phyloP scores from a whole-genome alignment of 2,113 vertebrate genomes.

The Corapipo altera region DNA sequence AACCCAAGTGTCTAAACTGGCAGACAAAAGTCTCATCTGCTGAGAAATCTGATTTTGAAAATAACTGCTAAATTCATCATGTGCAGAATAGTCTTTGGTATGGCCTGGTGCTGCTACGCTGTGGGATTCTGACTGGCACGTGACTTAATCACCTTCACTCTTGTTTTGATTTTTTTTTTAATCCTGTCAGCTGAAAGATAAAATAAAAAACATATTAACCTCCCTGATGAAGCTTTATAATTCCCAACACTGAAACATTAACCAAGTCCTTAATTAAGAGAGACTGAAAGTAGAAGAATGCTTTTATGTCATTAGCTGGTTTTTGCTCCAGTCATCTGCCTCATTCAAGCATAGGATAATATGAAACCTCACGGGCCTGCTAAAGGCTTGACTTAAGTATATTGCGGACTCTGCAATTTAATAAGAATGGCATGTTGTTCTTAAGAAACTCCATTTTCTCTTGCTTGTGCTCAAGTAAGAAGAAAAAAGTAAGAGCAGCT shows the following conservation, averaged over 20 bases:
- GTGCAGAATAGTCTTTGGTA: neutral
- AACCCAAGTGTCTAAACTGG: neutral
- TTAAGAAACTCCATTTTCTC: constrained; percentile 22
- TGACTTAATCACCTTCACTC: constrained; percentile 31
- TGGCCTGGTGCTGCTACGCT: neutral
- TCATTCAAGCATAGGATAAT: constrained; percentile 68
- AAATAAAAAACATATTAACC: constrained; percentile 50
- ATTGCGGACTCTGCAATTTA: constrained; percentile 28
- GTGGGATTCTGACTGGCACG: neutral
- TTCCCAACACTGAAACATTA: constrained; percentile 59
- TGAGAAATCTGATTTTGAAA: constrained; percentile 12
- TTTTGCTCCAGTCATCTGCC: constrained; percentile 64
- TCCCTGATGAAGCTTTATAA: constrained; percentile 45
- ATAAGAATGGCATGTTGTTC: neutral
- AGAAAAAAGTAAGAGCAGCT: neutral
- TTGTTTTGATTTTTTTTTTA: neutral
- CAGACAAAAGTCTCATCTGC: neutral
- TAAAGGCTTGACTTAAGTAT: constrained; percentile 60
- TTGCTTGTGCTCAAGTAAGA: neutral
- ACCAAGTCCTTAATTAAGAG: constrained; percentile 61
- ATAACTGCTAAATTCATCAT: neutral
- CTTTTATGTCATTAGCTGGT: constrained; percentile 66
- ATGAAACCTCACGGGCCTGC: constrained; percentile 65
- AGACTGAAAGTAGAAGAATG: constrained; percentile 63
- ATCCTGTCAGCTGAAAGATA: constrained; percentile 35